A percentile compares a stretch with the other conserved stretches of the same genome.
Conservation (phyloP, 1,140 invertebrate genomes). For the Cherax quadricarinatus region DNA sequence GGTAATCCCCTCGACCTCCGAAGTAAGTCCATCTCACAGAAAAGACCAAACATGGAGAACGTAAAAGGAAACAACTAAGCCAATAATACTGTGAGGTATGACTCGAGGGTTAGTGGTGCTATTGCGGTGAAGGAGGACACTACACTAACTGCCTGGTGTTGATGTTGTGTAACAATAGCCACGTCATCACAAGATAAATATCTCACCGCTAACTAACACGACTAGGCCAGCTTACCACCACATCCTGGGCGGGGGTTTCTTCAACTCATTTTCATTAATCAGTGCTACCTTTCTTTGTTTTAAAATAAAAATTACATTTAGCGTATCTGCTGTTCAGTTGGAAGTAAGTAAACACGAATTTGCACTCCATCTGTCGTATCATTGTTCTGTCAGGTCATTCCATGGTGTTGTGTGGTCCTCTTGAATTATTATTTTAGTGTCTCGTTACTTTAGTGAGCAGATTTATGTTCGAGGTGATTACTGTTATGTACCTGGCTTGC, state of each 20-base stretch:
- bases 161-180: neutral
- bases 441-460: neutral
- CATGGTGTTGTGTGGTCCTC: neutral
- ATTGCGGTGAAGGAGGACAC: neutral
- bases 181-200: neutral
- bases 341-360: neutral
- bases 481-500: neutral
- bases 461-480: neutral
- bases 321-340: neutral
- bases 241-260: neutral
- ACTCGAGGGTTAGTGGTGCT: neutral
- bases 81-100: neutral
- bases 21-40: too few species aligned
- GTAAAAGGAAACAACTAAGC: neutral
- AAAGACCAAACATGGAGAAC: neutral
- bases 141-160: neutral
- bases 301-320: neutral
- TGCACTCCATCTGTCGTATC: neutral
- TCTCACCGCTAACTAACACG: neutral
- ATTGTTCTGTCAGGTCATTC: neutral
- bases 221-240: neutral
- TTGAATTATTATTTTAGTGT: neutral
- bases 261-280: constrained; percentile 6
- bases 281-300: neutral
- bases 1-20: too few species aligned